Evolutionary conservation across 1,140 invertebrate species (phyloP).

Genomic region (Drosophila kepulauana): DNA sequence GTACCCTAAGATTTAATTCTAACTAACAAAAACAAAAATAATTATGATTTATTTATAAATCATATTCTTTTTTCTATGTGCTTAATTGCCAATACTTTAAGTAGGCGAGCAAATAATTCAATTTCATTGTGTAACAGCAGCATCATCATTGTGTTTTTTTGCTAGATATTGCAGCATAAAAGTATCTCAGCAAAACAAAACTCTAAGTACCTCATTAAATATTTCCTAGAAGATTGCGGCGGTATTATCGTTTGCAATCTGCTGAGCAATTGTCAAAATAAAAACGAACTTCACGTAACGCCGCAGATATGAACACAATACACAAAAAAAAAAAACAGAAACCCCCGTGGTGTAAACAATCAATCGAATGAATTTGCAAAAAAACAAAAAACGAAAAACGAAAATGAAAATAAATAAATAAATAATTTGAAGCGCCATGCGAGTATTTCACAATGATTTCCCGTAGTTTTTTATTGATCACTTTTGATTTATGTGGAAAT

Average conservation of each 20-base stretch:
- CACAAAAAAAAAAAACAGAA: slow-evolving; percentile 3
- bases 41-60: no score
- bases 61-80: no score
- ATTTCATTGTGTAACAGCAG: not conserved
- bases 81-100: no score
- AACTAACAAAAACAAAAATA: no score
- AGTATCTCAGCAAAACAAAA: not conserved
- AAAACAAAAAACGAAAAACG: slow-evolving; percentile 17
- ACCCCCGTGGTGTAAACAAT: slow-evolving; percentile 46
- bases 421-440: slow-evolving; percentile 25
- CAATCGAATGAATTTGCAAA: slow-evolving; percentile 43
- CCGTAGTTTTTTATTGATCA: slow-evolving; percentile 62
- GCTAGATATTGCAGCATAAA: not conserved
- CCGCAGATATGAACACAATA: not conserved
- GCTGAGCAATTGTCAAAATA: slow-evolving; percentile 19
- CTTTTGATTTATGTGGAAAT: slow-evolving; percentile 66
- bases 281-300: not conserved
- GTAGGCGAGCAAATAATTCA: no score
- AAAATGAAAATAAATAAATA: slow-evolving; percentile 9
- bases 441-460: slow-evolving; percentile 53
- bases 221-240: slow-evolving; percentile 9
- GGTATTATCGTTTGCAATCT: slow-evolving; percentile 21
- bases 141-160: not conserved
- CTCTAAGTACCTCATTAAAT: slow-evolving; percentile 7
- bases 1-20: no score